Evolutionary conservation across 1,140 invertebrate genomes (phyloP).

Genomic region (Trichomalopsis sarcophagae): DNA sequence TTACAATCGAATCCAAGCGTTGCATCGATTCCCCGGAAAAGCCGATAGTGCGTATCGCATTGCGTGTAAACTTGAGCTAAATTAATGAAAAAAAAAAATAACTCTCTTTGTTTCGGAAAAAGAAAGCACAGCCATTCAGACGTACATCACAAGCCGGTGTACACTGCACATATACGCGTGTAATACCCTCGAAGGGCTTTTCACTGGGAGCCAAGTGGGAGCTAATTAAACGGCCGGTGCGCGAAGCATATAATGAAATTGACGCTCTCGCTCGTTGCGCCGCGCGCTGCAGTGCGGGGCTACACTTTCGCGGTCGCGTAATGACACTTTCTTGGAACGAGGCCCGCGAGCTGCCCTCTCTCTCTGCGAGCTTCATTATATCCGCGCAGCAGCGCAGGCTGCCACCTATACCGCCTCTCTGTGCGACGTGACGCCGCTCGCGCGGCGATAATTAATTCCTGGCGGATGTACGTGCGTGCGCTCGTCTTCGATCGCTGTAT

Average conservation of each 20-base stretch:
- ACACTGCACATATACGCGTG: too few relatives aligned
- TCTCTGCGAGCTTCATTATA: conserved; percentile 20
- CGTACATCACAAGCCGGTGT: too few relatives aligned
- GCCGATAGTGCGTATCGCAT: too few relatives aligned
- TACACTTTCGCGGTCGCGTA: conserved; percentile 20
- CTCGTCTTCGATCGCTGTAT: background rate
- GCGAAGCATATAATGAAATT: conserved; percentile 23
- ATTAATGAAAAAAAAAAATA: too few relatives aligned
- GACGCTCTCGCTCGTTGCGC: background rate
- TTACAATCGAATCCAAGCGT: too few relatives aligned
- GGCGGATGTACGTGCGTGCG: too few relatives aligned
- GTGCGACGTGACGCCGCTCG: background rate
- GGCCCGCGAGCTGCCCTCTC: background rate
- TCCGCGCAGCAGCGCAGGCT: background rate
- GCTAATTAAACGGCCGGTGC: conserved; percentile 16
- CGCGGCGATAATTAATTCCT: conserved; percentile 19
- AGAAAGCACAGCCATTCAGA: too few relatives aligned
- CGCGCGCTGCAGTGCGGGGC: background rate
- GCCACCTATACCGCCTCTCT: background rate
- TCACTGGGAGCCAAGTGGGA: background rate
- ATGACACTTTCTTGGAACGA: conserved; percentile 37
- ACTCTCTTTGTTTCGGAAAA: too few relatives aligned
- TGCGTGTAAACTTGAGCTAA: too few relatives aligned
- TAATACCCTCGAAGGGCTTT: background rate
- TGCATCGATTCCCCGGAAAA: too few relatives aligned